phyloP scores from a whole-genome alignment of 2,888 invertebrate species.

The Rhingia campestris region DNA sequence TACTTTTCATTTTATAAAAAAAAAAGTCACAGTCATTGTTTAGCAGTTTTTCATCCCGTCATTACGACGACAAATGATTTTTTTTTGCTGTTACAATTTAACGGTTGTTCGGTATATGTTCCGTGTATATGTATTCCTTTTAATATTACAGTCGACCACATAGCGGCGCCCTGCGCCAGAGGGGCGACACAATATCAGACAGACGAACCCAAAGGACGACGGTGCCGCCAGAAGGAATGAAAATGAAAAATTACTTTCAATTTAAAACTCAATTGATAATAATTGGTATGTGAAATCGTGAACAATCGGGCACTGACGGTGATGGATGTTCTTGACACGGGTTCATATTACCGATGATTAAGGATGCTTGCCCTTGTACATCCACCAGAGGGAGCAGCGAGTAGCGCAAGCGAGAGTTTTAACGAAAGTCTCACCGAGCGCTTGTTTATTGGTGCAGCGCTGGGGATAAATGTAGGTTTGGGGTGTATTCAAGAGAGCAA shows the following conservation, averaged over 20 bases:
- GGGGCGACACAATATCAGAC: slow-evolving; percentile 42
- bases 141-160: slow-evolving; percentile 30
- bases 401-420: slow-evolving; percentile 2
- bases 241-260: slow-evolving; percentile 76
- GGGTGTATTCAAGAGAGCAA: slow-evolving; percentile 29
- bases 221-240: slow-evolving; percentile 63
- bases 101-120: slow-evolving; percentile 47
- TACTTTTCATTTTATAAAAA: slow-evolving; percentile 22
- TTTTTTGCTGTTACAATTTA: slow-evolving; percentile 62
- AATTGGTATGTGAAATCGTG: slow-evolving; percentile 75
- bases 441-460: background rate
- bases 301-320: slow-evolving; percentile 75
- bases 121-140: background rate
- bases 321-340: slow-evolving; percentile 81
- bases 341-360: slow-evolving; percentile 74
- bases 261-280: slow-evolving; percentile 76
- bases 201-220: slow-evolving; percentile 26
- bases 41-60: slow-evolving; percentile 71
- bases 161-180: slow-evolving; percentile 5
- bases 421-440: slow-evolving; percentile 23
- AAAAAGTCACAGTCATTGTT: slow-evolving; percentile 58
- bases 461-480: slow-evolving; percentile 15
- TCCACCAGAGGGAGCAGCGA: background rate
- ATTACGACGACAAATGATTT: slow-evolving; percentile 74
- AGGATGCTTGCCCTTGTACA: slow-evolving; percentile 62